Evolutionary conservation across 2,797 vertebrate genomes (phyloP), one percentile per base, ranked within the genome.

Genomic region (Sarcoramphus papa): DNA sequence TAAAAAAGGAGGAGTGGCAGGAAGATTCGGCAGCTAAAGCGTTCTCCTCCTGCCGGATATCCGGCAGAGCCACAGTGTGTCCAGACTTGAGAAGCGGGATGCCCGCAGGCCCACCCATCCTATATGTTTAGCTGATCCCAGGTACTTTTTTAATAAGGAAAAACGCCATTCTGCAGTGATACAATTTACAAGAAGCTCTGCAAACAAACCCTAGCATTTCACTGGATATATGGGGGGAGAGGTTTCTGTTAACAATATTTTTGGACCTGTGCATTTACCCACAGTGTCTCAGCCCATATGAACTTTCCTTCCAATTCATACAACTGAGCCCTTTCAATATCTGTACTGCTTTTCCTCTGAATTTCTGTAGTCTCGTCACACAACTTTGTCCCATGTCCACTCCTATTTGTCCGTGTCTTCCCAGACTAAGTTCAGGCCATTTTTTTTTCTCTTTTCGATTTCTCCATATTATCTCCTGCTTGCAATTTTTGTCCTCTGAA

Each of bases 31-130:
- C 24, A 24, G 40, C 57, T 62, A 10, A 90, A 84, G 14, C 1
- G 0, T 33, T 64, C 35, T 9, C 3, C 5, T 53, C 3, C 14
- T 87, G 41, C 25, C 1, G 2, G 37, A 37, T 37, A 37, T 37
- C 37, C 37, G 27, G 17, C 15, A 70, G 33, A 73, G 12, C 53
- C 15, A 2, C 18, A 56, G 31, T 2, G 1, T 31, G 16, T 30
- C 41, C 33, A 62, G 63, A 20, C 9, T 28, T 69, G 35, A 85
- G 33, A 35, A 63, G 31, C 2, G 1, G 31, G 18, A 47, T 75
- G 24, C 64, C 51, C 40, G 53, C 70, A 62, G 31, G 19, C 17
- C 43, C 40, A 17, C 11, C 30, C 12, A 8, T 53, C 15, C 31
- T 50, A 6, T 12, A 11, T 4, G 15, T 54, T 74, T 59, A 65